Evolutionary conservation across 2,113 vertebrate species (phyloP).

Genomic region (Antigone vipio): DNA sequence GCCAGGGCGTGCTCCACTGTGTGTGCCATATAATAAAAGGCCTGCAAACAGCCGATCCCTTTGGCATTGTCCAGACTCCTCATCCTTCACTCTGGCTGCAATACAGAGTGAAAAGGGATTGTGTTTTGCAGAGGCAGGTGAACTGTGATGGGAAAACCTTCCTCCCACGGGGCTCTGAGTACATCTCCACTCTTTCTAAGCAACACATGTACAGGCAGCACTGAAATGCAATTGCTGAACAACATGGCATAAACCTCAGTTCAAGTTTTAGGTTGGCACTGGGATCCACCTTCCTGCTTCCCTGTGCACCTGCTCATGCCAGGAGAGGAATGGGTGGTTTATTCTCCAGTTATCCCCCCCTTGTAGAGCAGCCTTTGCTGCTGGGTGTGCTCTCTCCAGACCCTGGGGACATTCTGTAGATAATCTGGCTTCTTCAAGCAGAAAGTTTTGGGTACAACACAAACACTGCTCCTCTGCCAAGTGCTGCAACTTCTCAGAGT

Average conservation of each 20-base stretch:
- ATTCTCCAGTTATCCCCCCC: neutral
- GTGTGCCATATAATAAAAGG: neutral
- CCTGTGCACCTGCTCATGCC: neutral
- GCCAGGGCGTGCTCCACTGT: neutral
- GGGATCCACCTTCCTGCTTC: neutral
- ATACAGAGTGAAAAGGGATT: neutral
- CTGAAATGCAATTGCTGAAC: neutral
- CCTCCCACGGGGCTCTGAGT: accelerated
- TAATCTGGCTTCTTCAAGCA: neutral
- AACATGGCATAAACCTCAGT: neutral
- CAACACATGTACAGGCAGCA: accelerated
- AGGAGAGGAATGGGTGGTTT: neutral
- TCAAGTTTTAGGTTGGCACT: neutral
- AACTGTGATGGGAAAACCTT: neutral
- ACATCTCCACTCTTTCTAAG: neutral
- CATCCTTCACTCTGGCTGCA: neutral
- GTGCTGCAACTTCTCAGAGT: neutral
- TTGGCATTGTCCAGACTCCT: neutral
- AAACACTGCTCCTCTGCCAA: neutral
- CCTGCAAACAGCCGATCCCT: neutral
- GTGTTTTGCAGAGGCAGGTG: neutral
- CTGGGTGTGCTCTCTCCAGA: neutral
- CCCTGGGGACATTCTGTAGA: neutral
- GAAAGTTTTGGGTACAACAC: neutral
- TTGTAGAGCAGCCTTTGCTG: neutral